phyloP scores from a whole-genome alignment of 2,797 vertebrate species.

The Remorina albescens region DNA sequence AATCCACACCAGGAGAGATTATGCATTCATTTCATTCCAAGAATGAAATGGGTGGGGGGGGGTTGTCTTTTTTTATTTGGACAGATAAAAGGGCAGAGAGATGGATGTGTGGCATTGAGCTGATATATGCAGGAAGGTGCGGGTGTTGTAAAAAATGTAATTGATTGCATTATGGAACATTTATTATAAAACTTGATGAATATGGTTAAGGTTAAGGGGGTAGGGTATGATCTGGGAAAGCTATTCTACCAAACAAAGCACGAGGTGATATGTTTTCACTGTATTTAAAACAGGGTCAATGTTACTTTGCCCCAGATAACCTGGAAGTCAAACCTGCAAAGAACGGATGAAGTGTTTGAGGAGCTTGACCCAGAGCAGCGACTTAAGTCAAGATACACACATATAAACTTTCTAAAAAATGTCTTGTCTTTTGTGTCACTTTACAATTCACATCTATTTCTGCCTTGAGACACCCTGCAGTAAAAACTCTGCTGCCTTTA shows the following conservation, averaged over 20 bases:
- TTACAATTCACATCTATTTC: not conserved
- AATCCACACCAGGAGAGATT: constrained; percentile 19
- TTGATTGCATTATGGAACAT: not conserved
- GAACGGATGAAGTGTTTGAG: not conserved
- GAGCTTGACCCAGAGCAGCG: not conserved
- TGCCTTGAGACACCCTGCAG: not conserved
- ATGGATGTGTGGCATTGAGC: not conserved
- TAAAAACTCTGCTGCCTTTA: not conserved
- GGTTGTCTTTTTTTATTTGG: no score
- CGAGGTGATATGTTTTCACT: no score
- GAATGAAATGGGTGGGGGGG: no score
- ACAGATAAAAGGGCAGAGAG: not conserved
- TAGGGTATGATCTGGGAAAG: no score
- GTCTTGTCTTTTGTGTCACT: not conserved
- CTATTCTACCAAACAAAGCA: no score
- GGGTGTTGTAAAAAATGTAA: no score
- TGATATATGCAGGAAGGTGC: not conserved
- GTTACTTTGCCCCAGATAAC: not conserved
- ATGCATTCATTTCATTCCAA: constrained; percentile 12
- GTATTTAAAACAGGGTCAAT: no score
- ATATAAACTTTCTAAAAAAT: no score
- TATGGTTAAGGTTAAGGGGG: no score
- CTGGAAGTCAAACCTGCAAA: not conserved
- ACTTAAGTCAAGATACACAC: not conserved
- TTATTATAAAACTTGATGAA: no score